These are phyloP conservation scores for Hylomyscus alleni DNA, from an alignment of 2,797 vertebrate species.

Conservation along the genomic window DNA sequence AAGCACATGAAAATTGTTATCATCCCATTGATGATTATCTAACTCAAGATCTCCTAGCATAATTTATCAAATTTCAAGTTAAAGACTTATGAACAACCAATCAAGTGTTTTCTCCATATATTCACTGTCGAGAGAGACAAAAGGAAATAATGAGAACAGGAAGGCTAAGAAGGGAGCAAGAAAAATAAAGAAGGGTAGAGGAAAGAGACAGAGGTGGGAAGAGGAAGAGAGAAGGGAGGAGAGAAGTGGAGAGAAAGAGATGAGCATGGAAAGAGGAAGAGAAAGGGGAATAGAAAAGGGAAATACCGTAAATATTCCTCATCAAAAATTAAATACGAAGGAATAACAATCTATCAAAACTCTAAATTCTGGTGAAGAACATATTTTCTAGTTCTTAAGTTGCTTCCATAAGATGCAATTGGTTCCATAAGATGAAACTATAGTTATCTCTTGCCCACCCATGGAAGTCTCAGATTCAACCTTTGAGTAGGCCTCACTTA, in stretches of 20 bases:
- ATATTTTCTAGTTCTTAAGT: not conserved
- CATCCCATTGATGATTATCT: not conserved
- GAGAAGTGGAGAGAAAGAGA: not conserved
- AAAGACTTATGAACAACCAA: not conserved
- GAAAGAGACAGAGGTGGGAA: not conserved
- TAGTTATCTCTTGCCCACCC: not conserved
- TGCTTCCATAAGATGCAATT: not conserved
- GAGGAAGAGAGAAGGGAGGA: not conserved
- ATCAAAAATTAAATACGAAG: not conserved
- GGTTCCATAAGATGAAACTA: not conserved
- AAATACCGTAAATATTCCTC: not conserved
- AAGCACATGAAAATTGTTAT: not conserved
- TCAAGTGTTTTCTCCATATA: too few relatives aligned
- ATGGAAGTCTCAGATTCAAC: not conserved
- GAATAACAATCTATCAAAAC: not conserved
- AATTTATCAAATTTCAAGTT: not conserved
- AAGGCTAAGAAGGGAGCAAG: too few relatives aligned
- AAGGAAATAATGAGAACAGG: too few relatives aligned
- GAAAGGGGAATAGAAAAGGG: not conserved
- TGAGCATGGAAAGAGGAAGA: rapidly evolving
- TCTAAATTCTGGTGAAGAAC: not conserved
- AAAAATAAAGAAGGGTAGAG: too few relatives aligned
- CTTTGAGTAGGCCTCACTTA: not conserved
- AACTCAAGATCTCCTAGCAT: not conserved
- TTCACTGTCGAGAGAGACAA: not conserved